phyloP scores from a whole-genome alignment of 1,140 invertebrate genomes.

The Drosophila pectinifera region DNA sequence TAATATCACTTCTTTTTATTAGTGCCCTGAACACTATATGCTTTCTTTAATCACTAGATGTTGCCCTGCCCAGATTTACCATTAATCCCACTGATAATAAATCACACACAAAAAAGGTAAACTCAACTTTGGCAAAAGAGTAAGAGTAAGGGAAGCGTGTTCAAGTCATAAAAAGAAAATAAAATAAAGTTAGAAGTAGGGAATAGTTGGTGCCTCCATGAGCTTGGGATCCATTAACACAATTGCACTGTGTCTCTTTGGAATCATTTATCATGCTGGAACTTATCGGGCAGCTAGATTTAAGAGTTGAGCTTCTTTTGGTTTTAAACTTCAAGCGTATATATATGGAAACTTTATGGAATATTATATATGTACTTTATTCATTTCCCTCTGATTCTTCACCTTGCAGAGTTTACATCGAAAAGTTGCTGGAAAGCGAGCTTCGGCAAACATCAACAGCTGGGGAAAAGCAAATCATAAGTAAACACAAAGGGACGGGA shows the following conservation, averaged over 20 bases:
- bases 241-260: constrained; percentile 50
- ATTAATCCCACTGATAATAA: constrained; percentile 5
- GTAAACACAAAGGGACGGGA: constrained; percentile 52
- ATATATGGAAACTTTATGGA: constrained; percentile 27
- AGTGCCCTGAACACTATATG: not conserved
- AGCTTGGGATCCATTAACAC: constrained; percentile 68
- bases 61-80: not conserved
- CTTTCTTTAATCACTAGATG: not conserved
- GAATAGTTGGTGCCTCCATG: constrained; percentile 6
- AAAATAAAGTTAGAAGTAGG: constrained; percentile 6
- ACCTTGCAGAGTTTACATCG: constrained; percentile 34
- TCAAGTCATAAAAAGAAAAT: not conserved
- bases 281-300: constrained; percentile 66
- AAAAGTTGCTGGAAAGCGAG: constrained; percentile 47
- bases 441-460: constrained; percentile 47
- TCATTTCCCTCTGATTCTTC: constrained; percentile 21
- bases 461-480: constrained; percentile 65
- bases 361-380: constrained; percentile 43
- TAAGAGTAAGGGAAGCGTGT: not conserved
- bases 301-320: constrained; percentile 43
- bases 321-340: constrained; percentile 1
- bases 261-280: constrained; percentile 67
- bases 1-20: not conserved
- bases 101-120: constrained; percentile 6
- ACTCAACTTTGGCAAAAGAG: not conserved